Evolutionary conservation across 2,888 invertebrate species (phyloP).

Genomic region (Erebia ligea): DNA sequence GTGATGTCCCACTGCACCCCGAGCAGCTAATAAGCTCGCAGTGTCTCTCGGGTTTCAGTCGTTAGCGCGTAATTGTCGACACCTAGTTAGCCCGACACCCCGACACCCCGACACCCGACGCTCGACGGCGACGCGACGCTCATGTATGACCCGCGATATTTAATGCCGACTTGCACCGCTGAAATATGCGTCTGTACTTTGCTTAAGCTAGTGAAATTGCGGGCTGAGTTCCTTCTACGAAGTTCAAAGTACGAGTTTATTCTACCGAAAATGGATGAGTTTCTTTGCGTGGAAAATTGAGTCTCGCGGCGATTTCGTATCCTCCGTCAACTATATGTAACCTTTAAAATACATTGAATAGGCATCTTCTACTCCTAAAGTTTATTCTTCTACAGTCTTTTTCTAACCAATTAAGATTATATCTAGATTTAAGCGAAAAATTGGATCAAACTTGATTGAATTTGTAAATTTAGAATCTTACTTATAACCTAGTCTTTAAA

Average conservation of each 20-base stretch:
- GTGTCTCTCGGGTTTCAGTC: constrained; percentile 70
- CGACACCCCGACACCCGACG: constrained; percentile 52
- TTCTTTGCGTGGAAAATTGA: background rate
- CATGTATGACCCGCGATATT: constrained; percentile 66
- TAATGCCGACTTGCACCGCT: constrained; percentile 34
- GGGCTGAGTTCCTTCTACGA: constrained; percentile 1
- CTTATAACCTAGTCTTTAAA: no score
- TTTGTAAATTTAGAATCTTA: no score
- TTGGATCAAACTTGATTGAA: no score
- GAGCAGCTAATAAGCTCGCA: constrained; percentile 68
- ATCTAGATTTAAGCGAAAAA: no score
- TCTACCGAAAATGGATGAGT: constrained; percentile 8
- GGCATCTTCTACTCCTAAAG: no score
- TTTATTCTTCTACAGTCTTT: no score
- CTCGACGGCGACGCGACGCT: constrained; percentile 65
- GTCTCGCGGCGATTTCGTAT: background rate
- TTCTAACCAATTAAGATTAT: no score
- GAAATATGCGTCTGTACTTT: constrained; percentile 35
- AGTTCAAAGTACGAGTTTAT: background rate
- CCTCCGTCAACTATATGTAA: no score
- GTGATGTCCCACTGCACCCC: background rate
- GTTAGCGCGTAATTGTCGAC: constrained; percentile 77
- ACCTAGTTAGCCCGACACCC: constrained; percentile 69
- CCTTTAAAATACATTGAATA: no score
- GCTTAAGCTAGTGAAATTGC: constrained; percentile 13